phyloP scores from a whole-genome alignment of 2,113 vertebrate genomes.

The Oceanodroma tethys region DNA sequence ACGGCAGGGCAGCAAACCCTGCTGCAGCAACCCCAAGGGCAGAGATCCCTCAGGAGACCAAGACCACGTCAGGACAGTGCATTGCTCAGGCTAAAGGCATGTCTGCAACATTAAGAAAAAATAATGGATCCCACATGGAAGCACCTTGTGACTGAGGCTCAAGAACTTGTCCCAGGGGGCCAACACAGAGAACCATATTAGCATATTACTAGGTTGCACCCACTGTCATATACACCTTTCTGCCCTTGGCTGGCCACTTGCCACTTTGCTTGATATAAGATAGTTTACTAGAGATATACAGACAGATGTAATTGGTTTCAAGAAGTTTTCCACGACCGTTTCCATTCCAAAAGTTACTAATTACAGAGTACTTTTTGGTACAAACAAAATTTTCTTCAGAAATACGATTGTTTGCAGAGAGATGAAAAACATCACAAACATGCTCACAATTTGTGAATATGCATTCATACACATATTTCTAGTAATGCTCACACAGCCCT shows the following conservation, averaged over 20 bases:
- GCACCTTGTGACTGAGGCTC: background rate
- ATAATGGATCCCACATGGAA: background rate
- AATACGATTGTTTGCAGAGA: background rate
- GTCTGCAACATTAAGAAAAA: background rate
- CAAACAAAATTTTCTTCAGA: background rate
- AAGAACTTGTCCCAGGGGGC: background rate
- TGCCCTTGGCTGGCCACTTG: background rate
- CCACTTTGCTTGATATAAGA: background rate
- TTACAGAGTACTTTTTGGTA: background rate
- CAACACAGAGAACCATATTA: background rate
- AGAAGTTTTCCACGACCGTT: background rate
- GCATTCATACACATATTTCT: background rate
- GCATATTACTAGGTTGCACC: background rate
- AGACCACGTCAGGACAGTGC: background rate
- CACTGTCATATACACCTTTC: background rate
- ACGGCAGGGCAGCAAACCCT: accelerated
- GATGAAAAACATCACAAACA: background rate
- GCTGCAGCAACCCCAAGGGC: background rate
- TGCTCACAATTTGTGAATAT: background rate
- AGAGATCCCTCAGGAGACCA: background rate
- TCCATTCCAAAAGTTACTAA: background rate
- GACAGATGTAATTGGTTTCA: background rate
- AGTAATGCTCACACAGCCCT: background rate
- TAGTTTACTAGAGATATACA: background rate
- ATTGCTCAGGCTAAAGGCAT: background rate